Evolutionary conservation across 2,113 vertebrate species (phyloP).

Genomic region (Calyptomena viridis): DNA sequence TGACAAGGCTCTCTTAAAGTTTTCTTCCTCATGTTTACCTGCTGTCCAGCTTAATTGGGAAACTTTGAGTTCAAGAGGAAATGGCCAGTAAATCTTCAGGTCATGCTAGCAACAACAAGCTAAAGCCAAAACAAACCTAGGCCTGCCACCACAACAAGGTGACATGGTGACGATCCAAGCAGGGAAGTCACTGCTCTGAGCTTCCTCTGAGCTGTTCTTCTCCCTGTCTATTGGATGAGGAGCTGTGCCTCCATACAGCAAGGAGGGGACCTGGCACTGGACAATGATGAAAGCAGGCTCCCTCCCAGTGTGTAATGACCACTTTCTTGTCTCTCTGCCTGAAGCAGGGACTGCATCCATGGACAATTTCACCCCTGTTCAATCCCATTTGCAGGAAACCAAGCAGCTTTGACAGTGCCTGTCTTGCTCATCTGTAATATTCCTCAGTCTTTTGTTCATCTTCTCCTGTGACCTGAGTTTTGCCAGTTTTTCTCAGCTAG

Average conservation of each 20-base stretch:
- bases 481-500: neutral
- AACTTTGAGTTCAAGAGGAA: slow-evolving; percentile 43
- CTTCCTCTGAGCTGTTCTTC: neutral
- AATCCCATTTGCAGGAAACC: neutral
- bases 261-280: neutral
- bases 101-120: neutral
- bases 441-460: neutral
- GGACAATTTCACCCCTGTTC: neutral
- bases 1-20: slow-evolving; percentile 49
- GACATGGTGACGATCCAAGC: neutral
- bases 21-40: slow-evolving; percentile 56
- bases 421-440: neutral
- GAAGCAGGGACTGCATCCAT: neutral
- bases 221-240: neutral
- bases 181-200: neutral
- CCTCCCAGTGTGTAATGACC: neutral
- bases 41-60: slow-evolving; percentile 9
- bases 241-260: neutral
- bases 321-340: neutral
- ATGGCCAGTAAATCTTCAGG: slow-evolving; percentile 17
- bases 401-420: neutral
- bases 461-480: neutral
- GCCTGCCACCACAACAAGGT: neutral
- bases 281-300: neutral
- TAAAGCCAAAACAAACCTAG: slow-evolving; percentile 30